phyloP scores from a whole-genome alignment of 2,888 invertebrate genomes.

The Lasioglossum villosulum region DNA sequence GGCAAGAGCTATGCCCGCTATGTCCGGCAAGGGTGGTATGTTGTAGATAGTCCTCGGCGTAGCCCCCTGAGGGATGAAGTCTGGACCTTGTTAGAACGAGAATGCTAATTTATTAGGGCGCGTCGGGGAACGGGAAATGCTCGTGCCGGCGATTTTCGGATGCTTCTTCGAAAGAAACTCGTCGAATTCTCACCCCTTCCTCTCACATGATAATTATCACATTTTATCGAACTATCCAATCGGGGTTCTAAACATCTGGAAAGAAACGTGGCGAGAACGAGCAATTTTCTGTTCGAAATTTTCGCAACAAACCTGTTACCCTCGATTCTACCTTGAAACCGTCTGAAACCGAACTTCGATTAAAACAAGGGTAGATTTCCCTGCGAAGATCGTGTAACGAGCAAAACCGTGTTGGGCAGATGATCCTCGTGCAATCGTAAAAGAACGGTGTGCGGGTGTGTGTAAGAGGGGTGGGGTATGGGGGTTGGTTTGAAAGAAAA shows the following conservation, averaged over 20 bases:
- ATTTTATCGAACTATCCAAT: background rate
- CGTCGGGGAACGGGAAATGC: slow-evolving; percentile 58
- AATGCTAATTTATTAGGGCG: slow-evolving; percentile 84
- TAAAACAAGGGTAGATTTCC: background rate
- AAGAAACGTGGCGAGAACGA: background rate
- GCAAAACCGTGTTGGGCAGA: slow-evolving; percentile 16
- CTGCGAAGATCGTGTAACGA: slow-evolving; percentile 12
- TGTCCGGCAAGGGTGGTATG: slow-evolving; percentile 83
- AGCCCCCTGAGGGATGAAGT: slow-evolving; percentile 81
- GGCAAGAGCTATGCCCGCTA: slow-evolving; percentile 84
- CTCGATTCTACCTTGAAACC: background rate
- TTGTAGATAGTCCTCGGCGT: slow-evolving; percentile 80
- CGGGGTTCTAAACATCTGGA: background rate
- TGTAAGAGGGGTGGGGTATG: background rate
- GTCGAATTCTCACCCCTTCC: background rate
- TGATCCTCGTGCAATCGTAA: slow-evolving; percentile 19
- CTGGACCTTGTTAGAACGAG: slow-evolving; percentile 83
- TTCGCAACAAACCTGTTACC: background rate
- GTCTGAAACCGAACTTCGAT: background rate
- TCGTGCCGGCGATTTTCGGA: slow-evolving; percentile 66
- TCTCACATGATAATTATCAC: background rate
- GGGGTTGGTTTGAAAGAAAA: slow-evolving; percentile 4
- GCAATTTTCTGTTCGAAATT: background rate
- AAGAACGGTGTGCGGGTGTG: slow-evolving; percentile 9
- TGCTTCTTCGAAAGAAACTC: slow-evolving; percentile 54